Percentiles rank a stretch among this genome's conserved stretches.
These are phyloP conservation scores for Heteromyza rotundicornis DNA, from an alignment of 2,888 invertebrate genomes.

Conservation along the genomic window DNA sequence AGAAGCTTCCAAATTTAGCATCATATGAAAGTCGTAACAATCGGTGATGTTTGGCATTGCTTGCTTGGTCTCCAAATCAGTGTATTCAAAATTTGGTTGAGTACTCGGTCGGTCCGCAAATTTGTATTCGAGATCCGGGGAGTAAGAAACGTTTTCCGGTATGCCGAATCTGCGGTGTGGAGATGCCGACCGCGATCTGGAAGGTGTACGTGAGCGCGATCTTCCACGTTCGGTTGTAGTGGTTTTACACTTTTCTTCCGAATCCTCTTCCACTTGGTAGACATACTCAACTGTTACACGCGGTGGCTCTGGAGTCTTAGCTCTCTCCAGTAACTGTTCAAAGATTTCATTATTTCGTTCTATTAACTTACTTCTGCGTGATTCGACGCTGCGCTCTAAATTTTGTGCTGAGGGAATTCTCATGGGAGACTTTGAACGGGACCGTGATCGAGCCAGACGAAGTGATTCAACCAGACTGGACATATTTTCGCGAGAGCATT, in stretches of 20 bases:
- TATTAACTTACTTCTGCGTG: constrained; percentile 42
- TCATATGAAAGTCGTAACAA: constrained; percentile 44
- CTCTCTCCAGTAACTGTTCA: constrained; percentile 37
- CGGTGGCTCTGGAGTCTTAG: constrained; percentile 40
- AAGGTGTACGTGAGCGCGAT: constrained; percentile 40
- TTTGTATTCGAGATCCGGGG: background rate
- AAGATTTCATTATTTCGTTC: constrained; percentile 46
- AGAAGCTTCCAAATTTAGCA: constrained; percentile 47
- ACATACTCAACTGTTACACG: constrained; percentile 36
- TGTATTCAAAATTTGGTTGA: constrained; percentile 21
- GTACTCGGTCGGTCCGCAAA: constrained; percentile 26
- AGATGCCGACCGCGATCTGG: constrained; percentile 32
- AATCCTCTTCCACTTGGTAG: constrained; percentile 33
- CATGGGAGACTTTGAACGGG: constrained; percentile 42
- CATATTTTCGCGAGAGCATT: constrained; percentile 40
- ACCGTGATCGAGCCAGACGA: constrained; percentile 38
- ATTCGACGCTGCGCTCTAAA: constrained; percentile 43
- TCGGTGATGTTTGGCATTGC: constrained; percentile 23
- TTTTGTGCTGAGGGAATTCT: constrained; percentile 39
- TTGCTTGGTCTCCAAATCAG: no score
- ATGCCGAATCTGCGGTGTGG: no score
- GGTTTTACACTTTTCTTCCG: constrained; percentile 19
- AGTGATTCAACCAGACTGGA: constrained; percentile 41
- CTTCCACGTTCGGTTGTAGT: constrained; percentile 14
- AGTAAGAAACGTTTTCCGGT: no score